A percentile compares a stretch with the other conserved stretches of the same genome.
Evolutionary conservation across 2,888 invertebrate species (phyloP).

Genomic region (Phlogophora meticulosa): DNA sequence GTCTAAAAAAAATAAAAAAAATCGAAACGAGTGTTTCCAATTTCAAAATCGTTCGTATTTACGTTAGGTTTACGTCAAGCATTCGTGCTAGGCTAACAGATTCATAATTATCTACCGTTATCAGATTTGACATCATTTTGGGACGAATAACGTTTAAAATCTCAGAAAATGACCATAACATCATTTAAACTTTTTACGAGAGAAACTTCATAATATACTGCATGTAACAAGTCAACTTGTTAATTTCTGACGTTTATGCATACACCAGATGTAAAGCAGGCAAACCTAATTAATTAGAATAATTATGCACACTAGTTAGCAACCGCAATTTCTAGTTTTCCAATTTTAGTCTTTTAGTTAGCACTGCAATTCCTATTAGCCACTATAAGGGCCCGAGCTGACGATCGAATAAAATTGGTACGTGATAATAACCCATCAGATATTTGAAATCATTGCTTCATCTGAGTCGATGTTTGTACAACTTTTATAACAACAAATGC

Average conservation of each 20-base stretch:
- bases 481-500: background rate
- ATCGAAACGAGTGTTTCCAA: too few species aligned
- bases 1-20: too few species aligned
- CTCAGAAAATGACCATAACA: background rate
- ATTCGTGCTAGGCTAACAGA: too few species aligned
- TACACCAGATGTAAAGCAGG: constrained; percentile 22
- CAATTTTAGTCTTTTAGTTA: constrained; percentile 40
- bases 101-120: constrained; percentile 7
- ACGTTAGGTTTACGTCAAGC: too few species aligned
- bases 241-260: constrained; percentile 23
- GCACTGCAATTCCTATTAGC: constrained; percentile 44
- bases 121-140: background rate
- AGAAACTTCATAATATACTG: constrained; percentile 12
- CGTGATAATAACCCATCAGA: background rate
- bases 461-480: background rate
- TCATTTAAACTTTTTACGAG: background rate
- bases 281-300: constrained; percentile 39
- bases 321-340: constrained; percentile 33
- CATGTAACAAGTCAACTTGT: constrained; percentile 2
- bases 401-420: constrained; percentile 28
- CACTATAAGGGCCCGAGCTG: constrained; percentile 30
- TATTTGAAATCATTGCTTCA: background rate
- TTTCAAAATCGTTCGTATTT: too few species aligned
- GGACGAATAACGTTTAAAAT: constrained; percentile 3
- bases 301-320: constrained; percentile 28